Base-by-base conservation (phyloP, 2,888 invertebrate genomes). In the Rhamphomyia laevipes region DNA sequence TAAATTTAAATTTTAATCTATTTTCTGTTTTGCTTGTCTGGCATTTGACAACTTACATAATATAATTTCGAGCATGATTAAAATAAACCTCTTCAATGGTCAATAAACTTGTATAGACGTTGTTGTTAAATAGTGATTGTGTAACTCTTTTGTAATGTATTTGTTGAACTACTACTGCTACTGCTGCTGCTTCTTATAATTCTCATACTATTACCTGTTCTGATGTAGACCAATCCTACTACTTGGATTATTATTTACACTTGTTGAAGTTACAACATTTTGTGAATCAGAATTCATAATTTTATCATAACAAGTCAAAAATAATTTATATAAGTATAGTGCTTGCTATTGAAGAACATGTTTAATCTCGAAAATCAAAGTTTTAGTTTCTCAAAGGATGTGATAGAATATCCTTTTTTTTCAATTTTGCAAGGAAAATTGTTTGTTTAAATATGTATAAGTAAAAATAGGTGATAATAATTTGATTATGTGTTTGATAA, bases 211-310 rank as follows among this genome's bases (percentile, higher is more conserved):
- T 38, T 52, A 27, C 51, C 51, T 56, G 51, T 54, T 48, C 50
- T 53, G 56, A 53, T 51, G 55, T 50, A 46, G 53, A 50, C 51
- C 50, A 51, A 49, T 51, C 13, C 33, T 52, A 38, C 49, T 57
- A 53, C 49, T 51, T 30, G 52, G 47, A 42, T 47, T 53, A 27
- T 54, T 56, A 50, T 60, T 64, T 31, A 58, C 59, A 37, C 57
- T 57, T 43, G 60, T 59, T 33, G 66, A 64, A 31, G 64, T 65
- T 31, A 70, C 70, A 21, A 63, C 79, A 62, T 77, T 77, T 73
- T 81, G 84, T 44, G 80, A 65, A 66, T 89, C 87, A 63, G 86
- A 89, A 70, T 89, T 89, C 63, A 89, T 87, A 86, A 89, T 86
- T 57, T 84, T 74, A 61, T 82, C 54, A 50, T 55, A 46, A 52